These are phyloP conservation scores for Glossophaga mutica DNA, from an alignment of 2,797 vertebrate genomes.

Conservation along the genomic window DNA sequence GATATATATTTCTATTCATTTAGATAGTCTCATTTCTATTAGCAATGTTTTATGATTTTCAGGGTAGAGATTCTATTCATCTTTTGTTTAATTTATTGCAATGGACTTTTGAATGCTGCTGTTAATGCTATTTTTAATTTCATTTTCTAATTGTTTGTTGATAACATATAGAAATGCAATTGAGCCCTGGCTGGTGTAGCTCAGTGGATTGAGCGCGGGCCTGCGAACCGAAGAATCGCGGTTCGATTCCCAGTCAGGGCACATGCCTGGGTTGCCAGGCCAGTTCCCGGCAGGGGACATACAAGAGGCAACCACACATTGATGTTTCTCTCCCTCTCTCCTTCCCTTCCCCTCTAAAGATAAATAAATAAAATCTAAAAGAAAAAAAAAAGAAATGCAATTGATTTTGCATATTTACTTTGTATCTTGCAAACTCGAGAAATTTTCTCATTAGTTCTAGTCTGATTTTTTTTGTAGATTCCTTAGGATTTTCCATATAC, in stretches of 20 bases:
- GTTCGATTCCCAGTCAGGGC: no score
- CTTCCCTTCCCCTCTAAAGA: no score
- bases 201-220: no score
- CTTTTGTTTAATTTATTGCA: constrained; percentile 9
- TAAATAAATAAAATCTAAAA: no score
- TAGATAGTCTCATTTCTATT: background rate
- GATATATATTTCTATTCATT: background rate
- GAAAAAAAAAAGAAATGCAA: no score
- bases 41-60: background rate
- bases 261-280: no score
- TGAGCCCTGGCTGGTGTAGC: no score
- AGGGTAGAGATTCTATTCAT: background rate
- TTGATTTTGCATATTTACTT: background rate
- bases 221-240: no score
- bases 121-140: background rate
- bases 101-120: background rate
- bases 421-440: background rate
- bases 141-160: background rate
- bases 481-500: background rate
- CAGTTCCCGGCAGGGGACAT: no score
- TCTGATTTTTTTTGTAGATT: constrained; percentile 5
- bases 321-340: no score
- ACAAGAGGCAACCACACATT: no score
- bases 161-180: background rate
- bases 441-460: background rate